A percentile compares a stretch with the other conserved stretches of the same genome.
These are phyloP conservation scores for Montifringilla adamsi DNA, from an alignment of 2,113 vertebrate genomes.

Conservation along the genomic window DNA sequence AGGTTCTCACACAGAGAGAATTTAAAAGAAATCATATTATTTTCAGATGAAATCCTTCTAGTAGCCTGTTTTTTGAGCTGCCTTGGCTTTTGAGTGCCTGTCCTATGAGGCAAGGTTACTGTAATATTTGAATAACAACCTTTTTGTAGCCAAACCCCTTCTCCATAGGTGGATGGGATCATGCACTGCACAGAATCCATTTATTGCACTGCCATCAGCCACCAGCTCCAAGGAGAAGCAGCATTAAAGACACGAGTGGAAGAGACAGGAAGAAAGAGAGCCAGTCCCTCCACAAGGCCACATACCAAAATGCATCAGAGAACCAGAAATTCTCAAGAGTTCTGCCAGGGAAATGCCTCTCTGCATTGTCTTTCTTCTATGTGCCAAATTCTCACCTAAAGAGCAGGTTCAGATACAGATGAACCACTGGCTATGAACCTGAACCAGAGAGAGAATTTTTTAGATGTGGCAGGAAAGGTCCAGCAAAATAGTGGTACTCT, in stretches of 20 bases:
- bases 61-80: neutral
- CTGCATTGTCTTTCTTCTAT: neutral
- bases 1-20: neutral
- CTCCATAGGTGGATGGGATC: neutral
- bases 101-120: neutral
- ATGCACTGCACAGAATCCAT: neutral
- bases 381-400: neutral
- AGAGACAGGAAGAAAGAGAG: neutral
- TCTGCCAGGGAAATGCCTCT: neutral
- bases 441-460: neutral
- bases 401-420: neutral
- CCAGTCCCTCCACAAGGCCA: neutral
- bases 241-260: neutral
- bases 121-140: neutral
- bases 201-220: neutral
- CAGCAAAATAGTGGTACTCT: neutral
- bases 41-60: neutral
- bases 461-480: neutral
- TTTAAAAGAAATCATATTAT: neutral
- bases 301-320: neutral
- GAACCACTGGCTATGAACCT: neutral
- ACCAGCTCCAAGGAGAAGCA: neutral
- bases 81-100: neutral
- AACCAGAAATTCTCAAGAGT: neutral
- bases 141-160: neutral